phyloP scores from a whole-genome alignment of 1,140 invertebrate species.

The Globodera rostochiensis region DNA sequence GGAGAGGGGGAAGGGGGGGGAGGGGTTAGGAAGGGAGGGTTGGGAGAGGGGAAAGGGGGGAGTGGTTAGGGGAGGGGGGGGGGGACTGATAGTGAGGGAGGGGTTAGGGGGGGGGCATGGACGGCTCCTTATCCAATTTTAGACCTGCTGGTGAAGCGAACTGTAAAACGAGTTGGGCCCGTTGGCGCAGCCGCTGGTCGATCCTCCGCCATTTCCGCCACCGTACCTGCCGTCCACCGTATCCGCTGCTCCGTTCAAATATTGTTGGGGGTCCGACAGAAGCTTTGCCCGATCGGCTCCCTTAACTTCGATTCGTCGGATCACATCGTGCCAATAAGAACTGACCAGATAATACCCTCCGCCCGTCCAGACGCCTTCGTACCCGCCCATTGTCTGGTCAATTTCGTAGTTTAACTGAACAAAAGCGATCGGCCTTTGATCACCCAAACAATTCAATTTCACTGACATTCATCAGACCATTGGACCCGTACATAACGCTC shows the following conservation, averaged over 20 bases:
- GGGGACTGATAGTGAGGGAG: no score
- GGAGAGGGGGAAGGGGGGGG: no score
- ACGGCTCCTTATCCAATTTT: background rate
- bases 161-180: background rate
- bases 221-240: constrained; percentile 5
- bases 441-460: background rate
- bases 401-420: constrained; percentile 12
- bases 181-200: background rate
- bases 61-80: no score
- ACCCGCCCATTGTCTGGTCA: constrained; percentile 8
- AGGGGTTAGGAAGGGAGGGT: no score
- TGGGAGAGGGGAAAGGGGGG: no score
- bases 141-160: constrained; percentile 5
- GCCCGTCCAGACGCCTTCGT: background rate
- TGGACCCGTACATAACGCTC: background rate
- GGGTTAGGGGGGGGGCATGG: background rate
- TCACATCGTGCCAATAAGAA: background rate
- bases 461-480: background rate
- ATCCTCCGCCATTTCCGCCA: background rate
- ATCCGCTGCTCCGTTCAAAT: background rate
- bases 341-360: constrained; percentile 11
- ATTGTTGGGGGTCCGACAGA: background rate
- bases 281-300: background rate
- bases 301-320: background rate
- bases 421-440: background rate